A percentile compares a stretch with the other conserved stretches of the same genome.
phyloP scores from a whole-genome alignment of 2,888 invertebrate genomes.

The Cephus rjabovi region DNA sequence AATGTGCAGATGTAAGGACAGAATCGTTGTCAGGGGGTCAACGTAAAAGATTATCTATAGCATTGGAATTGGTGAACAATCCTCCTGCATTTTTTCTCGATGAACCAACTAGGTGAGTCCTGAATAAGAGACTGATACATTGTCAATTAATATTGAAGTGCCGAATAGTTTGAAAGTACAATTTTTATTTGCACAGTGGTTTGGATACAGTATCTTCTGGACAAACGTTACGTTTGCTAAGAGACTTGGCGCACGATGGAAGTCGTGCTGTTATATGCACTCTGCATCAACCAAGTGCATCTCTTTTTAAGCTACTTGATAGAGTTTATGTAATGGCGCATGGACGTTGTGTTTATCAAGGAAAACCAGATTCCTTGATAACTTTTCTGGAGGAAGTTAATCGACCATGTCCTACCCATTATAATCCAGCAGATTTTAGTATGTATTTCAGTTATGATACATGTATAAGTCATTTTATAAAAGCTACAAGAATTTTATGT shows the following conservation, averaged over 20 bases:
- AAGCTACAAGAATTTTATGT: neutral
- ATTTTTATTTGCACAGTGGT: conserved; percentile 62
- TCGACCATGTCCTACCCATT: conserved; percentile 73
- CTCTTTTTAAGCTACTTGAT: conserved; percentile 74
- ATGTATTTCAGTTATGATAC: conserved; percentile 51
- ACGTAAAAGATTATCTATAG: conserved; percentile 82
- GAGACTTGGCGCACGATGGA: conserved; percentile 72
- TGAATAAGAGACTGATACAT: neutral
- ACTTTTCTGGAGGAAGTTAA: conserved; percentile 71
- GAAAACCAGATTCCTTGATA: conserved; percentile 72
- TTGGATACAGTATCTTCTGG: conserved; percentile 76
- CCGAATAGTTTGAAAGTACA: neutral
- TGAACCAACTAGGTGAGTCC: conserved; percentile 75
- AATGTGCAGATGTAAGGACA: conserved; percentile 69
- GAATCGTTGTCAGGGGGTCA: conserved; percentile 81
- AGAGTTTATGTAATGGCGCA: conserved; percentile 75
- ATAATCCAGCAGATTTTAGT: conserved; percentile 80
- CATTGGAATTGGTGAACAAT: conserved; percentile 85
- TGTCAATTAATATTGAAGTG: neutral
- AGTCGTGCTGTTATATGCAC: conserved; percentile 76
- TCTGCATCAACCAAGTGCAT: conserved; percentile 78
- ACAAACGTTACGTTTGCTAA: conserved; percentile 72
- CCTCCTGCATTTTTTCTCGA: conserved; percentile 87
- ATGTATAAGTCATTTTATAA: neutral
- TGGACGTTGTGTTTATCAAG: conserved; percentile 76